Conservation (phyloP, 2,113 vertebrate genomes). For the Columba janthina region DNA sequence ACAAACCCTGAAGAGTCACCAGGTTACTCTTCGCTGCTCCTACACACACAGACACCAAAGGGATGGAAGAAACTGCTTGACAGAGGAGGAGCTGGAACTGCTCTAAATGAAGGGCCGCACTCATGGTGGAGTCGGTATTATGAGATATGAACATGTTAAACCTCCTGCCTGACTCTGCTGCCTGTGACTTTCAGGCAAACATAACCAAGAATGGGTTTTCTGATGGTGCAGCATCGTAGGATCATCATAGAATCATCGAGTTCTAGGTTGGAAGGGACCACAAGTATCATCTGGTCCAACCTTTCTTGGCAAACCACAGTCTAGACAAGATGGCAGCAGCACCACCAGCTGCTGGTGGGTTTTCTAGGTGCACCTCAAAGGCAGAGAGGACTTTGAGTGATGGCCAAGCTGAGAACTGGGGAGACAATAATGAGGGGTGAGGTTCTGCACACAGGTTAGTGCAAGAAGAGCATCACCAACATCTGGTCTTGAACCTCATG, state of each 20-base stretch:
- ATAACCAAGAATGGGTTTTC: neutral
- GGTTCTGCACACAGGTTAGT: neutral
- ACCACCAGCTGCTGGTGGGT: neutral
- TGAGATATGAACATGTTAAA: neutral
- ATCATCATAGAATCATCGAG: too few relatives aligned
- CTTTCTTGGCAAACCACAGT: too few relatives aligned
- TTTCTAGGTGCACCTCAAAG: neutral
- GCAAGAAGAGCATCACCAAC: neutral
- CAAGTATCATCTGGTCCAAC: too few relatives aligned
- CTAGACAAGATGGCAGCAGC: too few relatives aligned
- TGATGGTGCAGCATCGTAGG: too few relatives aligned
- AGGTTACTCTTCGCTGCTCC: neutral
- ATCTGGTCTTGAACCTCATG: rapidly evolving
- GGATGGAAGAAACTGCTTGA: neutral
- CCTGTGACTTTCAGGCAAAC: neutral
- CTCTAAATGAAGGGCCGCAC: neutral
- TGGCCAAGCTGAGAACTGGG: neutral
- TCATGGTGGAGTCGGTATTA: neutral
- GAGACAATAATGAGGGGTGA: rapidly evolving
- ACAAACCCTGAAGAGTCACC: neutral
- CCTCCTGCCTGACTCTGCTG: neutral
- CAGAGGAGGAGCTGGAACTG: neutral
- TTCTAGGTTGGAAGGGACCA: too few relatives aligned
- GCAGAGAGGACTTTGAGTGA: neutral
- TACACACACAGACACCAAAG: neutral